These are phyloP conservation scores for Condylostylus longicornis DNA, from an alignment of 1,140 invertebrate species.

Conservation along the genomic window DNA sequence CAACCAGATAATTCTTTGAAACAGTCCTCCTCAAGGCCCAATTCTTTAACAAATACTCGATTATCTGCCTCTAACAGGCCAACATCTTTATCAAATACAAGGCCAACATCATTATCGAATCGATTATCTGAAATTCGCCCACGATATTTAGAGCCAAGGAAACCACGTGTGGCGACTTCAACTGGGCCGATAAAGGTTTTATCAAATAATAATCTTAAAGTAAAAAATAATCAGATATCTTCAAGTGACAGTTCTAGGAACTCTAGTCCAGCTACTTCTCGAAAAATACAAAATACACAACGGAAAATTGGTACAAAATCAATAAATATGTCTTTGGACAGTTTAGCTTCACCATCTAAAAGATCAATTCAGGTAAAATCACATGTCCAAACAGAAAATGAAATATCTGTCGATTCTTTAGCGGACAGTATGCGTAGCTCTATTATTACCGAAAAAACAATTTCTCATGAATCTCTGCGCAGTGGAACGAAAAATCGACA, in stretches of 20 bases:
- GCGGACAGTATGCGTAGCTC: constrained; percentile 35
- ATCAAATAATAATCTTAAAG: constrained; percentile 16
- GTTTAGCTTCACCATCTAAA: constrained; percentile 32
- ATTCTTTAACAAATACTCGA: constrained; percentile 21
- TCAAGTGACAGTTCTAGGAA: constrained; percentile 39
- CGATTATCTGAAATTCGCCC: constrained; percentile 35
- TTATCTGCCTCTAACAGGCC: too few relatives aligned
- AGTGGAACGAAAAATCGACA: constrained; percentile 7
- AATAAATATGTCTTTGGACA: constrained; percentile 37
- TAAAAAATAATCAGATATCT: constrained; percentile 25
- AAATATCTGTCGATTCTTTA: constrained; percentile 37
- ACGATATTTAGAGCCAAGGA: constrained; percentile 38
- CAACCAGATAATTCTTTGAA: background rate
- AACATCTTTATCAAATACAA: constrained; percentile 7
- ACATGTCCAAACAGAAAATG: constrained; percentile 26
- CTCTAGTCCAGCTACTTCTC: constrained; percentile 48
- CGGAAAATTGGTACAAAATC: constrained; percentile 31
- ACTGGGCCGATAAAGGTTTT: constrained; percentile 33
- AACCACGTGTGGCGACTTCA: constrained; percentile 24
- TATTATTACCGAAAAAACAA: constrained; percentile 29
- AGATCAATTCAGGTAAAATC: constrained; percentile 9
- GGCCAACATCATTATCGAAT: constrained; percentile 18
- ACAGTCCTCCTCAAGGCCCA: constrained; percentile 1
- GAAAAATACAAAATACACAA: constrained; percentile 20
- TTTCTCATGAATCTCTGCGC: constrained; percentile 28